Conservation (phyloP, 2,113 vertebrate genomes). For the Eubucco bourcierii region DNA sequence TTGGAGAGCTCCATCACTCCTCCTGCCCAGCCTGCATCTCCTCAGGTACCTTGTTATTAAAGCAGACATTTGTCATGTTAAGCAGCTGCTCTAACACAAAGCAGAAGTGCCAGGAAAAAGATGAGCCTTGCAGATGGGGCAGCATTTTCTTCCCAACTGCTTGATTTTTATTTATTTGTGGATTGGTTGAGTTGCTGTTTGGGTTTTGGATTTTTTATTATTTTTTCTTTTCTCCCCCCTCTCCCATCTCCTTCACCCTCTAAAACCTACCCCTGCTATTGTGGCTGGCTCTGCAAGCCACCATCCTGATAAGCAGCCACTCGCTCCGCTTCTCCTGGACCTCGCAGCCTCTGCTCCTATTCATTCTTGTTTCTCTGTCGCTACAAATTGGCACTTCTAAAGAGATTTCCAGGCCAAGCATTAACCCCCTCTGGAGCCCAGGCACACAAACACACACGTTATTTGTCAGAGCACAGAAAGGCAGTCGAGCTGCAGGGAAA, state of each 20-base stretch:
- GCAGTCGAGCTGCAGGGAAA: slow-evolving; percentile 23
- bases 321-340: neutral
- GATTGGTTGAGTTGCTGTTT: no score
- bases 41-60: slow-evolving; percentile 20
- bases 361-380: slow-evolving; percentile 48
- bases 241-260: slow-evolving; percentile 31
- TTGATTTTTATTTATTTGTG: slow-evolving; percentile 46
- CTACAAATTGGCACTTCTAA: slow-evolving; percentile 63
- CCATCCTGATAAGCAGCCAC: slow-evolving; percentile 44
- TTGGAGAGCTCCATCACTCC: neutral
- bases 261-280: neutral
- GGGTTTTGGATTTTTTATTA: neutral
- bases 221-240: neutral
- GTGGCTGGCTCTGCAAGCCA: slow-evolving; percentile 16
- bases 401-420: slow-evolving; percentile 67
- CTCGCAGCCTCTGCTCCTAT: slow-evolving; percentile 29
- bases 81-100: slow-evolving; percentile 70
- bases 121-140: slow-evolving; percentile 32
- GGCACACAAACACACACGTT: slow-evolving; percentile 43
- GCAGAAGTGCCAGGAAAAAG: slow-evolving; percentile 55
- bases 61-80: slow-evolving; percentile 64
- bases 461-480: slow-evolving; percentile 53
- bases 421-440: slow-evolving; percentile 63
- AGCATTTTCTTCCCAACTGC: slow-evolving; percentile 54
- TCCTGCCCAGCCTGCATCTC: slow-evolving; percentile 9